Base-by-base conservation (phyloP, 2,888 invertebrate genomes). In the Lydus trimaculatus region DNA sequence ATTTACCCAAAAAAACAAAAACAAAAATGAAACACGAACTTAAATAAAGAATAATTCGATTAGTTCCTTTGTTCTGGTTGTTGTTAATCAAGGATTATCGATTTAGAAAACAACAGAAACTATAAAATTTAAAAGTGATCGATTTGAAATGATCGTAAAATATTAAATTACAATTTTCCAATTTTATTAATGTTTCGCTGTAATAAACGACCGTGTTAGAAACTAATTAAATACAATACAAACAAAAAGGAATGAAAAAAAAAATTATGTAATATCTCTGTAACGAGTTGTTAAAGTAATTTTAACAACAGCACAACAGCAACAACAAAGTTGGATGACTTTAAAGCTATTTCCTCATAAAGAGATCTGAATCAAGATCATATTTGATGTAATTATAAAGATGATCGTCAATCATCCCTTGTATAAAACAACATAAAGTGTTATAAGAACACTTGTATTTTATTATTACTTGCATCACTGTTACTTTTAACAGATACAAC, bases 401-500 rank as follows among this genome's bases (percentile, higher is more conserved):
- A 28, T 15, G 56, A 56, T 56, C 56, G 56, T 56, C 15, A 25
- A 56, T 56, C 56, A 56, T 56, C 56, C 56, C 56, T 56, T 15
- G 2, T 56, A 23, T 56, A 28, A 28, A 15, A n/a, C 15, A 39
- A 39, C 4, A 52, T n/a, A n/a, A n/a, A n/a, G n/a, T n/a, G n/a
- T n/a, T n/a, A n/a, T n/a, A n/a, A n/a, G n/a, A n/a, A n/a, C n/a
- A n/a, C n/a, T n/a, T n/a, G n/a, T n/a, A n/a, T n/a, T 23, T 5
- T 2, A 25, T 56, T 56, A 56, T 56, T 15, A 25, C 28, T 56
- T 56, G 11, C 56, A 56, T 56, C 56, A 56, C 56, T 56, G 56
- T 56, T 56, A 56, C 56, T 56, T 56, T 56, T 56, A 56, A 52
- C 52, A n/a, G 28, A 25, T 56, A 52, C 20, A 56, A 28, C 56